Evolutionary conservation across 1,140 invertebrate genomes (phyloP).

Genomic region (Papilio helenus): DNA sequence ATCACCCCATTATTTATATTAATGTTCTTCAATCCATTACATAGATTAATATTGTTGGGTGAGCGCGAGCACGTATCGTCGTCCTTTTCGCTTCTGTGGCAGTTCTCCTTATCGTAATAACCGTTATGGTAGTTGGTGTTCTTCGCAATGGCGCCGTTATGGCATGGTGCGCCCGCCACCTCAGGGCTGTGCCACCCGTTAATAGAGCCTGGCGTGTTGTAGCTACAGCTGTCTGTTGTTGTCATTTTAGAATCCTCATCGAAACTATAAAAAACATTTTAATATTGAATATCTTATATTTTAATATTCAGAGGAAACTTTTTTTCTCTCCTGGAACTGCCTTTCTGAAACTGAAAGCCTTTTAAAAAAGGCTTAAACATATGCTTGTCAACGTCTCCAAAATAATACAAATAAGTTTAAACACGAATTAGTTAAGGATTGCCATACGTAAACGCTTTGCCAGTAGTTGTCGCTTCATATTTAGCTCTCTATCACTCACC

Average conservation of each 20-base stretch:
- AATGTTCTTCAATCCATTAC: slow-evolving; percentile 74
- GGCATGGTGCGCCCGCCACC: slow-evolving; percentile 59
- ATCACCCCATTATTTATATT: slow-evolving; percentile 75
- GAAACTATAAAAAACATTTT: slow-evolving; percentile 63
- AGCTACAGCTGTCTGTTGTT: slow-evolving; percentile 79
- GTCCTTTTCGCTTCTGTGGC: slow-evolving; percentile 64
- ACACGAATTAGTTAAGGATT: too few relatives aligned
- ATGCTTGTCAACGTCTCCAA: too few relatives aligned
- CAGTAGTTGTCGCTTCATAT: too few relatives aligned
- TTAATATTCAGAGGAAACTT: too few relatives aligned
- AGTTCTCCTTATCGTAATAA: slow-evolving; percentile 70
- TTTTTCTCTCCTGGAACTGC: too few relatives aligned
- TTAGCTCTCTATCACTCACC: slow-evolving; percentile 72
- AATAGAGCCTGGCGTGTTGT: slow-evolving; percentile 79
- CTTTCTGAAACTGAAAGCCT: too few relatives aligned
- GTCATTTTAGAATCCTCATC: slow-evolving; percentile 83
- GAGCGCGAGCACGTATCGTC: slow-evolving; percentile 66
- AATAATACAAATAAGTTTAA: too few relatives aligned
- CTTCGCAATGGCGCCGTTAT: slow-evolving; percentile 76
- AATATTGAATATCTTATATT: too few relatives aligned
- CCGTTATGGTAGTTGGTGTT: slow-evolving; percentile 70
- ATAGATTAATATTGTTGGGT: slow-evolving; percentile 77
- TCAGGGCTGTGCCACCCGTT: slow-evolving; percentile 82
- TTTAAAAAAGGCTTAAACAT: too few relatives aligned
- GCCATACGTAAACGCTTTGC: too few relatives aligned